Evolutionary conservation across 1,140 invertebrate genomes (phyloP).

Genomic region (Callitettix versicolor): DNA sequence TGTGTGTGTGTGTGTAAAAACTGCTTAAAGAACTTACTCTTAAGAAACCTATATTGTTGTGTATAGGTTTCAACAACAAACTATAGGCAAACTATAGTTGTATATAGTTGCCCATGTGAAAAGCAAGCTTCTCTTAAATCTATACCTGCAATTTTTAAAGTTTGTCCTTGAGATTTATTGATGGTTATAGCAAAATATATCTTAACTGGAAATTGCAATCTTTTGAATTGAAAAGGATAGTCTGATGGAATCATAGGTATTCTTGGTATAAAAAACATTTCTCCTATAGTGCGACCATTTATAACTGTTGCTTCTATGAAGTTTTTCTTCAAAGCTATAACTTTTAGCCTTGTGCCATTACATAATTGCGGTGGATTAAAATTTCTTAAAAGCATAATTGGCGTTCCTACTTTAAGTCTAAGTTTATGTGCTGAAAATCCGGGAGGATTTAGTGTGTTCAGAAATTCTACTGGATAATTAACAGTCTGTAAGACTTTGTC

Average conservation of each 20-base stretch:
- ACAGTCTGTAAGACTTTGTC: conserved; percentile 27
- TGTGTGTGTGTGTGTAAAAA: too few species aligned
- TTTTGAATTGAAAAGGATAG: conserved; percentile 16
- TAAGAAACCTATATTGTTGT: too few species aligned
- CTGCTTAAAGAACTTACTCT: too few species aligned
- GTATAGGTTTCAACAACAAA: too few species aligned
- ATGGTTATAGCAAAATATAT: conserved; percentile 32
- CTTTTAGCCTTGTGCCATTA: conserved; percentile 34
- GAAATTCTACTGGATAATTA: conserved; percentile 33
- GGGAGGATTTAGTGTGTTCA: conserved; percentile 29
- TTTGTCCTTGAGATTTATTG: too few species aligned
- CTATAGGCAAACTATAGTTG: too few species aligned
- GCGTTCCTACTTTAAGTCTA: conserved; percentile 30
- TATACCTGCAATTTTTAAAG: conserved; percentile 21
- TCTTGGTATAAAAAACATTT: conserved; percentile 15
- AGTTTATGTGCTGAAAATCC: conserved; percentile 31
- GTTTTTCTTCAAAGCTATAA: conserved; percentile 30
- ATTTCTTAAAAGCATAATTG: conserved; percentile 34
- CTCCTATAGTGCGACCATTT: conserved; percentile 8
- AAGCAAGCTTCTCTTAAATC: conserved; percentile 26
- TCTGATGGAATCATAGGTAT: conserved; percentile 18
- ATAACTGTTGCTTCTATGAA: not conserved
- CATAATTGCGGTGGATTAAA: conserved; percentile 32
- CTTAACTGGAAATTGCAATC: conserved; percentile 29
- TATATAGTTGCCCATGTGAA: conserved; percentile 31